These are phyloP conservation scores for Cyanocitta stelleri DNA, from an alignment of 2,113 vertebrate genomes.

Conservation along the genomic window DNA sequence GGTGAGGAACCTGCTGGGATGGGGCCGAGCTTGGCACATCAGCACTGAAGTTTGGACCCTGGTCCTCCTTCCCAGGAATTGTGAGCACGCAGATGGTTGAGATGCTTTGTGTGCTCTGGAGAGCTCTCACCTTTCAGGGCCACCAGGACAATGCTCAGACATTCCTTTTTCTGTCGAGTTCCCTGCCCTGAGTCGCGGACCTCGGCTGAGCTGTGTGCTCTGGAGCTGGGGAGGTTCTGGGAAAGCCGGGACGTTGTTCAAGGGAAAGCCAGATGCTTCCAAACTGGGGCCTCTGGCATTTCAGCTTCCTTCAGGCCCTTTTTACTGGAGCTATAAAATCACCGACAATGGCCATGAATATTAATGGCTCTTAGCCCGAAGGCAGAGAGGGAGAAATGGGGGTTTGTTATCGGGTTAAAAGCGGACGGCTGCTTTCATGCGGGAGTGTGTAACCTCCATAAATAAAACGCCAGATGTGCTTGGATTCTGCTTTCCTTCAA, in stretches of 20 bases:
- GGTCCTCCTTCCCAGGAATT: not conserved
- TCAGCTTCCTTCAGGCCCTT: not conserved
- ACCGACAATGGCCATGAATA: not conserved
- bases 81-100: rapidly evolving
- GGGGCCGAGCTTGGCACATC: not conserved
- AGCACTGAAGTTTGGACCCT: not conserved
- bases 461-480: conserved; percentile 41
- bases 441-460: not conserved
- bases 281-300: not conserved
- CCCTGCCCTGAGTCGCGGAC: not conserved
- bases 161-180: not conserved
- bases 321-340: not conserved
- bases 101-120: not conserved
- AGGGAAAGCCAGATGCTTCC: not conserved
- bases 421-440: conserved; percentile 1
- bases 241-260: not conserved
- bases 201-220: not conserved
- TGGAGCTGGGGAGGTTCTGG: not conserved
- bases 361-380: not conserved
- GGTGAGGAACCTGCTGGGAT: not conserved
- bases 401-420: not conserved
- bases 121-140: rapidly evolving
- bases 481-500: not conserved
- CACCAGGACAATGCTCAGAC: not conserved
- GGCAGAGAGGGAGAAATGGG: not conserved